Base-by-base conservation (phyloP, 2,888 invertebrate species). In the Macaria liturata region DNA sequence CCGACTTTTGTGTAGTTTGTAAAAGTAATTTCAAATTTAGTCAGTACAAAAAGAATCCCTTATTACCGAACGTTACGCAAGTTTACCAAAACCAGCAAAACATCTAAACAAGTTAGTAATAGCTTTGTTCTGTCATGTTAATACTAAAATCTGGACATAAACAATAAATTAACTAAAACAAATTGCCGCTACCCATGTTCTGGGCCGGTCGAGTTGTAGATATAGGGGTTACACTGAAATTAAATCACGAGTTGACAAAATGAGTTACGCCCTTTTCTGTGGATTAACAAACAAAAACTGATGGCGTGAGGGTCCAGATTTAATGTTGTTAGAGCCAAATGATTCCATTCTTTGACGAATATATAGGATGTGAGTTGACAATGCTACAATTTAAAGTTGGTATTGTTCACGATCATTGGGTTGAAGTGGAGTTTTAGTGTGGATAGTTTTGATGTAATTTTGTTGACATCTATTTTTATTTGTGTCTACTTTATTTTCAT, bases 281-380 rank as follows among this genome's bases (percentile, higher is more conserved):
- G 88, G 89, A 91, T 91, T 91, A 91, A 91, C 90, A 91, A 91
- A 91, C 91, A 91, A 90, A 91, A 91, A 90, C 84, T 89, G 88
- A 87, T 85, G 89, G 84, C 83, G 78, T 83, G 86, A 86, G 90
- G 91, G 90, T 88, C 89, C 88, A 83, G 46, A 44, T 55, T 85
- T 90, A 90, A 91, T 84, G 83, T 84, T 87, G 90, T 91, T 90
- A 88, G 75, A 85, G 78, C 86, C 86, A 89, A 91, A 91, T 89
- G 86, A 91, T 81, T 90, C 88, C 80, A 91, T 91, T 90, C 91
- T 90, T 86, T 80, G 76, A 4, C 66, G 78, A 67, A 83, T 83
- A 81, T 80, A 82, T 82, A 76, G 76, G 66, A 70, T 75, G 45
- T 49, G 43, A 51, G 43, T 54, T 30, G 55, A 89, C 87, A 91